These are phyloP conservation scores for Sebastes ruberrimus DNA, from an alignment of 2,797 vertebrate species.

Conservation along the genomic window DNA sequence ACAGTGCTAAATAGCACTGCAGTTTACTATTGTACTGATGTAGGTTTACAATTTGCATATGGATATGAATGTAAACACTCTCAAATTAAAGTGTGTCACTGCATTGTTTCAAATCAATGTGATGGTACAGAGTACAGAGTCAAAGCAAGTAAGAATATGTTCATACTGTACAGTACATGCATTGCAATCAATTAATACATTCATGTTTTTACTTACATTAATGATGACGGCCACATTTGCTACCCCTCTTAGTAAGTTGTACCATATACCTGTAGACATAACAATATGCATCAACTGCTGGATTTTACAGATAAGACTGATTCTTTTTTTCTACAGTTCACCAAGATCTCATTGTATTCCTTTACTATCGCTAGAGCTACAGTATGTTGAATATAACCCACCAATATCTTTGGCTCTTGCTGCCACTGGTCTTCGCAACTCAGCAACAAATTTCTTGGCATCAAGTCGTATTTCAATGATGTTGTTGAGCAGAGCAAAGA, in stretches of 20 bases:
- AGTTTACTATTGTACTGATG: background rate
- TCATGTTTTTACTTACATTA: constrained; percentile 87
- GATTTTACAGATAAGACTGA: background rate
- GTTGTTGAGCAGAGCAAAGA: constrained; percentile 97
- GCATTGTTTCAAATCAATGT: background rate
- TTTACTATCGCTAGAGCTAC: background rate
- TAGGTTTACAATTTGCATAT: background rate
- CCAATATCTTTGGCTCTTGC: constrained; percentile 97
- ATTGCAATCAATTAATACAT: background rate
- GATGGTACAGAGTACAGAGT: background rate
- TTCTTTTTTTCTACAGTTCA: background rate
- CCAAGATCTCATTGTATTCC: background rate
- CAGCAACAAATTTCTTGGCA: constrained; percentile 95
- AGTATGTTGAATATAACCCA: constrained; percentile 66
- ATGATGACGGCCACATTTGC: constrained; percentile 97
- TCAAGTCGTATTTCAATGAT: constrained; percentile 98
- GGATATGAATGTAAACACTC: background rate
- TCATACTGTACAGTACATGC: background rate
- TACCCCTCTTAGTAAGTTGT: constrained; percentile 93
- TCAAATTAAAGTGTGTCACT: background rate
- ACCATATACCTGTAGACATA: constrained; percentile 92
- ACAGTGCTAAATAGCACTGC: background rate
- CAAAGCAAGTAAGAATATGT: background rate
- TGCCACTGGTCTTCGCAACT: constrained; percentile 93
- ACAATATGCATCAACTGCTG: background rate